phyloP scores from a whole-genome alignment of 2,797 vertebrate genomes.

The Aulostomus chinensis region DNA sequence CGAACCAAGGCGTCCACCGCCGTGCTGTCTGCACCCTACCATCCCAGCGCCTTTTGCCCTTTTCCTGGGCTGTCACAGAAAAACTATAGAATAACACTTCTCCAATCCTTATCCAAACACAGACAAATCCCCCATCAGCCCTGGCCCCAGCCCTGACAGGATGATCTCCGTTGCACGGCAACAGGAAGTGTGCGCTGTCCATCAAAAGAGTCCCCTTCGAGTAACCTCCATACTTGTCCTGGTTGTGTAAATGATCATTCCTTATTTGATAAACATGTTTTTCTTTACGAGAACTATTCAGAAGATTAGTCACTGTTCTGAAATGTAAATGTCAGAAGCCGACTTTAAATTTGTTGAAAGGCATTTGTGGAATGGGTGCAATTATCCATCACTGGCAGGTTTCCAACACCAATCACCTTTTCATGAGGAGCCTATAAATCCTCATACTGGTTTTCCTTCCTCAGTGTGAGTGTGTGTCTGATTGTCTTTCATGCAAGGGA shows the following conservation, averaged over 20 bases:
- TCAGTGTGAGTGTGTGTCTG: slow-evolving; percentile 11
- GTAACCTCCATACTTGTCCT: slow-evolving; percentile 65
- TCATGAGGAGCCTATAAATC: slow-evolving; percentile 59
- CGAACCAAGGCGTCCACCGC: slow-evolving; percentile 54
- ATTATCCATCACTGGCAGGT: slow-evolving; percentile 58
- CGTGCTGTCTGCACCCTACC: slow-evolving; percentile 73
- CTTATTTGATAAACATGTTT: slow-evolving; percentile 66
- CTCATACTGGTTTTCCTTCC: slow-evolving; percentile 7
- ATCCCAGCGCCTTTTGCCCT: slow-evolving; percentile 65
- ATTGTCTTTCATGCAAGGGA: neutral
- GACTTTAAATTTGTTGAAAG: slow-evolving; percentile 50
- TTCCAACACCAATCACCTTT: slow-evolving; percentile 59
- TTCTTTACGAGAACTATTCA: slow-evolving; percentile 38
- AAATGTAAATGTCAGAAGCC: slow-evolving; percentile 44
- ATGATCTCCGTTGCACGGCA: slow-evolving; percentile 75
- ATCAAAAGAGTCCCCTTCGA: slow-evolving; percentile 62
- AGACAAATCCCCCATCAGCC: slow-evolving; percentile 77
- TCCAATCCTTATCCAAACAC: slow-evolving; percentile 82
- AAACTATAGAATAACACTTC: slow-evolving; percentile 80
- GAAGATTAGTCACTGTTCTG: slow-evolving; percentile 47
- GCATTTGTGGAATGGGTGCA: slow-evolving; percentile 55
- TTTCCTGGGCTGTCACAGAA: slow-evolving; percentile 74
- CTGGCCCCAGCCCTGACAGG: slow-evolving; percentile 71
- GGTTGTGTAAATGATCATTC: slow-evolving; percentile 65
- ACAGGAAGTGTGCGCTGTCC: slow-evolving; percentile 77